Evolutionary conservation across 1,140 invertebrate genomes (phyloP), one percentile per base, ranked within the genome.

Genomic region (Medauroidea extradentata): DNA sequence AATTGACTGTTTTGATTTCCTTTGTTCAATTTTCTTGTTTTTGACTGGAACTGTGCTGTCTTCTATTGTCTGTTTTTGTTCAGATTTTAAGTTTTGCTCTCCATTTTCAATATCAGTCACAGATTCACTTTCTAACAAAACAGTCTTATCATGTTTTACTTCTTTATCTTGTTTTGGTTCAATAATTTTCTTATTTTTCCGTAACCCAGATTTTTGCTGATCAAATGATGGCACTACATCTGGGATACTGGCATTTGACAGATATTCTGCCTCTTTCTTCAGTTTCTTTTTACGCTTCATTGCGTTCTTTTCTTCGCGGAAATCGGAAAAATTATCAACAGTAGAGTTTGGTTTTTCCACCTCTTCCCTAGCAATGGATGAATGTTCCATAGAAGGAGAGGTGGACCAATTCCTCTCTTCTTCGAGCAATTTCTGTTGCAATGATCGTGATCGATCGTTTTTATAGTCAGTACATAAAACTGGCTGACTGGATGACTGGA

Each of bases 91-190:
- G 16, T 19, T 51, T 29, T 16, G 25, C 49, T 51, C 49, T 51
- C 49, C 49, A 51, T 2, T 24, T 9, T n/a, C 38, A 9, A 24
- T 18, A 51, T 16, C 49, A 51, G 24, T 21, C 19, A 34, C 19
- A 51, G 49, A 16, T 51, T 29, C 24, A 9, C 1, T 29, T 18
- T 51, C 13, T 7, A 34, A 34, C 29, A 34, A 34, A 51, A 27
- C 82, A 69, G 83, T 80, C 67, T 75, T 77, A 13, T 81, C 66
- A 53, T 79, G 81, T 68, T 79, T 81, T 65, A 85, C 83, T 62
- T 85, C 81, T 64, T 85, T 81, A 66, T 84, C 79, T 51, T 78
- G 78, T 2, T 71, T 60, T 29, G 62, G 60, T 57, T 74, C 69
- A 61, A 73, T 18, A 25, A 65, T 51, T 24, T 51, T 25, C 14